Evolutionary conservation across 2,113 vertebrate species (phyloP).

Genomic region (Misgurnus anguillicaudatus): DNA sequence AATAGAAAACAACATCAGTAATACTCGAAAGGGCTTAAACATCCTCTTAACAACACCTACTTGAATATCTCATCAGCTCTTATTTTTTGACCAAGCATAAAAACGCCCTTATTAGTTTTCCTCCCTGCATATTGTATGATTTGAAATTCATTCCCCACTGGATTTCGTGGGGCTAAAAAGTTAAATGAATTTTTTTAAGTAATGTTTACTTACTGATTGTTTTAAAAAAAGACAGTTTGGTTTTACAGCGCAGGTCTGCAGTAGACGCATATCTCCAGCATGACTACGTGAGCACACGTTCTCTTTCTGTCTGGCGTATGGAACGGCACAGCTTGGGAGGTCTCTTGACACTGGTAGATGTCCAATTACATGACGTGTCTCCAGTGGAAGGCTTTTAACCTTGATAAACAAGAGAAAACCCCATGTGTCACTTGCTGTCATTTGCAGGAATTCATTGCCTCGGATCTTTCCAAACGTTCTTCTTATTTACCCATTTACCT

Average conservation of each 20-base stretch:
- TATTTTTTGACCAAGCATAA: no score
- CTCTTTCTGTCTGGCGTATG: slow-evolving; percentile 58
- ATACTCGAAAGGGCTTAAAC: no score
- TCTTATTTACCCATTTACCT: slow-evolving; percentile 21
- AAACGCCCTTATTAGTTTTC: no score
- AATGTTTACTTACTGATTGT: no score
- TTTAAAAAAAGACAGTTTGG: no score
- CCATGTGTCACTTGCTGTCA: not conserved
- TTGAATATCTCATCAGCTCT: no score
- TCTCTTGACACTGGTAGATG: slow-evolving; percentile 60
- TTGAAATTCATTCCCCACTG: no score
- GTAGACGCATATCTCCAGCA: slow-evolving; percentile 32
- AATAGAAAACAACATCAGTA: no score
- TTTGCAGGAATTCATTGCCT: slow-evolving; percentile 28
- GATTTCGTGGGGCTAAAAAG: no score
- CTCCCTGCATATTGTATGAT: no score
- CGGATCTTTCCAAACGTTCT: slow-evolving; percentile 35
- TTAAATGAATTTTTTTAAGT: no score
- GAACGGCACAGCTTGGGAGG: slow-evolving; percentile 64
- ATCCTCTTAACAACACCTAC: no score
- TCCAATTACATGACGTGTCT: slow-evolving; percentile 72
- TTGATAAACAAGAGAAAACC: slow-evolving; percentile 44
- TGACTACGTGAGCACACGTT: slow-evolving; percentile 51
- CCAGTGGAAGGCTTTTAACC: slow-evolving; percentile 67
- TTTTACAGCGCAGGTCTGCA: slow-evolving; percentile 12